Evolutionary conservation across 2,888 invertebrate species (phyloP), one percentile per base, ranked within the genome.

Genomic region (Andrena dorsata): DNA sequence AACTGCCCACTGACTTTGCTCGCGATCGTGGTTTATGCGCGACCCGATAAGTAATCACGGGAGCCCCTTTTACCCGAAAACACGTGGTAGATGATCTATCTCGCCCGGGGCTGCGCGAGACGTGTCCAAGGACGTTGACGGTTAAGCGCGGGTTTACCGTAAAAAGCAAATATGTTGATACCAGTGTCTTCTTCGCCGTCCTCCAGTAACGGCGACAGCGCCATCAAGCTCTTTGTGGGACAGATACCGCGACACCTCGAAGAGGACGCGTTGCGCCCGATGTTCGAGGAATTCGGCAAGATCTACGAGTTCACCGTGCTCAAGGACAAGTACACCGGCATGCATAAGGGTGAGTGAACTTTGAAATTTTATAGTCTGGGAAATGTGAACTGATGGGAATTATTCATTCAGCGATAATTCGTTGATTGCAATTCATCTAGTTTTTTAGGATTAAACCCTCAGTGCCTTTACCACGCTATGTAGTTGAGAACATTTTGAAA

Each of bases 301-400:
- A 98, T 98, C 93, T 98, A 98, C 94, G 98, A 98, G 95, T 97
- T 98, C 92, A 98, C 98, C 83, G 97, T 98, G 80, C 96, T 98
- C 90, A 98, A 98, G 95, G 98, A 98, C 94, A 98, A 98, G 93
- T 97, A 97, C 95, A 98, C 98, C 79, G 98, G 98, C 86, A 97
- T 98, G 96, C 98, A 98, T 94, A 98, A 98, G 96, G 98, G 98
- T 97, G 93, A 94, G 95, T 92, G 30, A 2, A 53, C 16, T 13
- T 3, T 7, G 41, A 72, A 20, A 41, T 32, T 13, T 1, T 13
- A 10, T 0, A 0, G 4, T 5, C 20, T 8, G 6, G 0, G 2
- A 2, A 1, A 2, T n/a, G 41, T 13, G 10, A 63, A 8, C 10
- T 6, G 8, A 35, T 41, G 41, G 23, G 10, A 4, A 35, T 26